A percentile compares a stretch with the other conserved stretches of the same genome.
These are phyloP conservation scores for Sciurus niger DNA, from an alignment of 2,113 vertebrate species.

Conservation along the genomic window DNA sequence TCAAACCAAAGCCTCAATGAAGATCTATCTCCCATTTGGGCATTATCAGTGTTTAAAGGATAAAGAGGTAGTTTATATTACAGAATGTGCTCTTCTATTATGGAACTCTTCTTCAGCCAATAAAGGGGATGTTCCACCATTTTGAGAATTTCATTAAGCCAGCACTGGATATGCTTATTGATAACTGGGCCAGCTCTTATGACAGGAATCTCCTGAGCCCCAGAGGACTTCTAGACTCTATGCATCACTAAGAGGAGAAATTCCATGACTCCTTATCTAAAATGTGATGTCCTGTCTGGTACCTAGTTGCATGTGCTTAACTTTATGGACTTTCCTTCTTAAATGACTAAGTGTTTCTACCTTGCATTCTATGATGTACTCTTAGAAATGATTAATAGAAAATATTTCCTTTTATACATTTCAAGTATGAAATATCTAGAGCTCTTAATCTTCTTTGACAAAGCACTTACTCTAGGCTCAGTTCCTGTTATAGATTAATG, in stretches of 20 bases:
- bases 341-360: not conserved
- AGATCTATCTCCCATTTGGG: not conserved
- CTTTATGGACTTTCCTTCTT: not conserved
- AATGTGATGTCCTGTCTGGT: not conserved
- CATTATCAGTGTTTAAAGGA: not conserved
- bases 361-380: not conserved
- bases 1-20: not conserved
- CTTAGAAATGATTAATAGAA: not conserved
- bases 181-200: not conserved
- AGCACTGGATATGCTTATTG: not conserved
- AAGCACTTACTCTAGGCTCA: not conserved
- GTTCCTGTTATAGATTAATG: not conserved
- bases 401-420: not conserved
- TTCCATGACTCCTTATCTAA: not conserved
- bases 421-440: too few relatives aligned
- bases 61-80: not conserved
- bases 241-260: not conserved
- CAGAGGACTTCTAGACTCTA: not conserved
- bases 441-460: not conserved
- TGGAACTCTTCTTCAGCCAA: not conserved
- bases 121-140: not conserved
- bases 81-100: not conserved
- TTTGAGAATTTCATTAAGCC: not conserved
- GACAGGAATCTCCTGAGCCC: fast-evolving
- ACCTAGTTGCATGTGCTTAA: not conserved